phyloP scores from a whole-genome alignment of 2,113 vertebrate species.

The Acrocephalus arundinaceus region DNA sequence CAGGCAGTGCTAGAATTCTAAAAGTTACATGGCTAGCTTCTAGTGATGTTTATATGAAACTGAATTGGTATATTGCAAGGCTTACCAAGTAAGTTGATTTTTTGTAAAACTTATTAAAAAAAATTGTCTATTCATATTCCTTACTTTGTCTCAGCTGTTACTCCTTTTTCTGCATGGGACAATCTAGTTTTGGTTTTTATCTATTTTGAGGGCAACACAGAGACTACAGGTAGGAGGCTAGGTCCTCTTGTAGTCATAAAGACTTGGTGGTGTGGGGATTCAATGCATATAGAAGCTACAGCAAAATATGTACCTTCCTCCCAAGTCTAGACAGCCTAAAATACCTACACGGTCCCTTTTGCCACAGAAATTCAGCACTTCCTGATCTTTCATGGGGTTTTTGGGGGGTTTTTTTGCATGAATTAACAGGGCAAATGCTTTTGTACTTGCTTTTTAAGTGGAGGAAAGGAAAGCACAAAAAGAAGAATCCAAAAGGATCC shows the following conservation, averaged over 20 bases:
- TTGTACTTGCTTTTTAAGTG: neutral
- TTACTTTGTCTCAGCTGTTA: neutral
- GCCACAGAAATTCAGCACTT: neutral
- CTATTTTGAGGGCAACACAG: neutral
- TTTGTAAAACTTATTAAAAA: slow-evolving; percentile 15
- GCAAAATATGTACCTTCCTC: neutral
- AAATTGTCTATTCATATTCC: neutral
- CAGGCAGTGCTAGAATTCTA: slow-evolving; percentile 72
- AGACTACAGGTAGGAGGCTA: neutral
- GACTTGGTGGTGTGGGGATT: neutral
- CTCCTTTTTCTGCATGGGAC: neutral
- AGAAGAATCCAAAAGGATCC: neutral
- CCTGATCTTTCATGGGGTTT: neutral
- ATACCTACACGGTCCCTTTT: neutral
- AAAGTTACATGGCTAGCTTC: neutral
- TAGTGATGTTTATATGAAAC: neutral
- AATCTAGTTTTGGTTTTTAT: neutral
- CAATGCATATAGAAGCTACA: neutral
- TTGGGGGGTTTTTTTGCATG: neutral
- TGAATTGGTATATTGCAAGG: neutral
- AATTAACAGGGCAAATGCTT: neutral
- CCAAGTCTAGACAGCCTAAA: neutral
- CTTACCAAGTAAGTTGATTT: slow-evolving; percentile 3
- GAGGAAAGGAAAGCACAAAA: neutral
- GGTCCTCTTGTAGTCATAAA: neutral